Base-by-base conservation (phyloP, 1,140 invertebrate species). In the Drosophila arawakana region DNA sequence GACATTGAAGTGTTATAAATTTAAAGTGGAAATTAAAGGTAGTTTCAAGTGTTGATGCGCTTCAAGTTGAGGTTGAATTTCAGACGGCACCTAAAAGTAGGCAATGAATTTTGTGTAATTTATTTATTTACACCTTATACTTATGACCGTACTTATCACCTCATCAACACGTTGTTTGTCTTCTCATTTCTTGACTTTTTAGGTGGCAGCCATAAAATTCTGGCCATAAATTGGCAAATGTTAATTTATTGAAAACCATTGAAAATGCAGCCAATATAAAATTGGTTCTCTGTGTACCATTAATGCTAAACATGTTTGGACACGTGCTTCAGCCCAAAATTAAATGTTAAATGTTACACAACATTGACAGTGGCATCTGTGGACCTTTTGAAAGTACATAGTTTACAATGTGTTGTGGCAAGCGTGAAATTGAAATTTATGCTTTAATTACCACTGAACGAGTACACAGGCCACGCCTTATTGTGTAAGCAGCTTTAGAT, bases 361-460 rank as follows among this genome's bases (percentile, higher is more conserved):
- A 71, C 57, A 18, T 11, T 35, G 47, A 59, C 60, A 11, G 18
- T 34, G 6, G n/a, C 10, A 34, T 43, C 11, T 13, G 11, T 43
- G 30, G 43, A 46, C 21, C 18, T 5, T 43, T 30, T 30, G 41
- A 11, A 30, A 25, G 11, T 25, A 13, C 15, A 30, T 21, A 47
- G 15, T 37, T n/a, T 11, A 2, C 3, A 18, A 58, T 60, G 63
- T 46, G 75, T 57, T 65, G 54, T 63, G 67, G 79, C 78, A 78
- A 79, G 75, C 82, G 82, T 85, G 78, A 86, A 85, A 85, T 85
- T 79, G 58, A 85, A 85, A 85, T 81, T 79, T 79, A 86, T 86
- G 71, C 78, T 79, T 70, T 85, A 85, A 85, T 85, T 85, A 81
- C 74, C 65, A 76, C 50, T 47, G 70, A 72, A 73, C 63, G 58